Evolutionary conservation across 2,113 vertebrate genomes (phyloP), one percentile per base, ranked within the genome.

Genomic region (Oryzias woworae): DNA sequence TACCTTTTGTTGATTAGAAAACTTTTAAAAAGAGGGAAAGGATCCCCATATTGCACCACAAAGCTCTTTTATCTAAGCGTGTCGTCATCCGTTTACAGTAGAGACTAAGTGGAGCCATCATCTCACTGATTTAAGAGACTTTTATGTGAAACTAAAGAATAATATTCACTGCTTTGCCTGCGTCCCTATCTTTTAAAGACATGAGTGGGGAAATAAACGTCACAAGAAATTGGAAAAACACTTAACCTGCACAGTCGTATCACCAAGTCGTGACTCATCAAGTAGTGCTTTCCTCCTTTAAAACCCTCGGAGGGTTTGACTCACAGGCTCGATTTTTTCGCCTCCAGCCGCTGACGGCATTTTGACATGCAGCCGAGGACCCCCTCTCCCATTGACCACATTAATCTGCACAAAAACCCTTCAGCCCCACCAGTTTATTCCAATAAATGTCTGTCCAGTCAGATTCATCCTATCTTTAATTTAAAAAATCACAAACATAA

Each of bases 401-500:
- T 60, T 68, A 68, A 73, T 80, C 73, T 65, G 18, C 53, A 61
- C 56, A 31, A 69, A 58, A 41, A 13, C 20, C 53, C 18, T 14
- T n/a, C 41, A 23, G 58, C 57, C 52, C 69, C 54, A 72, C 44
- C 63, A 73, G 75, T 86, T 80, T 75, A 52, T 64, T 55, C 80
- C 61, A 88, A 80, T 72, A 80, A 81, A 80, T 55, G 68, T 77
- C 67, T 48, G 28, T 28, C 44, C 73, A 62, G 67, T 86, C 76
- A 82, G 36, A 68, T 62, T 70, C 67, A 71, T 72, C 73, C 53
- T 73, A 84, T 85, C 61, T 89, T 89, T 83, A 87, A 88, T 87
- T 89, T 71, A 87, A 81, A 81, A 83, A 84, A 89, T 87, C 81
- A 80, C 65, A 75, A 49, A 23, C 75, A 87, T 89, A 69, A 90